phyloP scores from a whole-genome alignment of 2,797 vertebrate genomes.

The Hafferia zeledoni region DNA sequence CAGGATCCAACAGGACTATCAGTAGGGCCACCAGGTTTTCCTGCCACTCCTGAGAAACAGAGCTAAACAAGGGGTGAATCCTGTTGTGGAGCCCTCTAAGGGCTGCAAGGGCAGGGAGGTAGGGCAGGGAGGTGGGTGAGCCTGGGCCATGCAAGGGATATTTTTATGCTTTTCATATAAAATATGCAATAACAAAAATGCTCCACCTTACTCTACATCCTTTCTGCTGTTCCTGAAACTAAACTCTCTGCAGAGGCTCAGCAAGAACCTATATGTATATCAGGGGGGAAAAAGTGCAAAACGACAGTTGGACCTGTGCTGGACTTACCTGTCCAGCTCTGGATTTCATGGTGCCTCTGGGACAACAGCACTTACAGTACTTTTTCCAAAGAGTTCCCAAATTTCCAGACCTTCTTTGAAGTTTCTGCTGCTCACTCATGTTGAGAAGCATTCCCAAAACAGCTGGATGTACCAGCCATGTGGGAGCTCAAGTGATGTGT shows the following conservation, averaged over 20 bases:
- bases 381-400: not conserved
- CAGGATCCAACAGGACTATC: not conserved
- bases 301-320: not conserved
- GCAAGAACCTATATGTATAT: not conserved
- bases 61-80: not conserved
- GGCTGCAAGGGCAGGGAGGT: not conserved
- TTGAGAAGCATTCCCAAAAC: not conserved
- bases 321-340: not conserved
- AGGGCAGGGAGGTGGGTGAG: not conserved
- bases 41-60: not conserved
- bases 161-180: not conserved
- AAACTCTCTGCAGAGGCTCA: not conserved
- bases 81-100: not conserved
- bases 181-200: not conserved
- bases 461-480: rapidly evolving
- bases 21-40: not conserved
- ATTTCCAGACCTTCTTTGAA: not conserved
- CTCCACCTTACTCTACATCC: not conserved
- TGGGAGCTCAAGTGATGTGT: not conserved
- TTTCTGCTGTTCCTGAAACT: not conserved
- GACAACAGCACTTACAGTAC: not conserved
- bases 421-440: not conserved
- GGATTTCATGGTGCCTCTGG: not conserved
- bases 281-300: not conserved
- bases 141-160: not conserved